Evolutionary conservation across 2,888 invertebrate species (phyloP).

Genomic region (Oscheius sp.): DNA sequence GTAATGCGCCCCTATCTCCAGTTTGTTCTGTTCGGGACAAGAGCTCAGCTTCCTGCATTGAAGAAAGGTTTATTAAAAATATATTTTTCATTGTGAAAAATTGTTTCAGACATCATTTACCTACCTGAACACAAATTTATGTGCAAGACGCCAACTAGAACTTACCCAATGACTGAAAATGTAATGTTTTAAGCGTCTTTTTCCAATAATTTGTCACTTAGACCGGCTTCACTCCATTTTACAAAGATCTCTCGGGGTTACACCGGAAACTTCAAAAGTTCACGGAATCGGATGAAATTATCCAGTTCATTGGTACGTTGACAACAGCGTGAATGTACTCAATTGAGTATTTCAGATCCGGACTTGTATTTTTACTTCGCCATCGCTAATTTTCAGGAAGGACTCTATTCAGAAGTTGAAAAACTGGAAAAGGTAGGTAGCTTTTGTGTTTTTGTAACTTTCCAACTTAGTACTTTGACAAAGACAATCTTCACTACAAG

Average conservation of each 20-base stretch:
- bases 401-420: not conserved
- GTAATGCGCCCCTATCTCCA: not conserved
- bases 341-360: not conserved
- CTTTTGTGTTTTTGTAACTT: not conserved
- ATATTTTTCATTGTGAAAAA: not conserved
- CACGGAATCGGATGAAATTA: conserved; percentile 5
- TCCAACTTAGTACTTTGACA: not conserved
- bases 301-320: conserved; percentile 4
- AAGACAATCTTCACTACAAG: not conserved
- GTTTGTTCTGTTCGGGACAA: not conserved
- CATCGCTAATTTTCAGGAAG: conserved; percentile 5
- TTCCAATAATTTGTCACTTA: too few species aligned
- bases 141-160: not conserved
- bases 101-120: not conserved
- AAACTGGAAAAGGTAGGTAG: not conserved
- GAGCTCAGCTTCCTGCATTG: conserved; percentile 7
- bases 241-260: not conserved
- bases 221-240: not conserved
- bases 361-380: conserved; percentile 4
- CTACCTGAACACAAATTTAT: not conserved
- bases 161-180: too few species aligned
- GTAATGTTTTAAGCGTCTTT: too few species aligned
- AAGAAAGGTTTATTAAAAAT: not conserved
- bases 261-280: not conserved
- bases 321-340: not conserved